Evolutionary conservation across 2,888 invertebrate species (phyloP), one percentile per base, ranked within the genome.

Genomic region (Physocephala rufipes): DNA sequence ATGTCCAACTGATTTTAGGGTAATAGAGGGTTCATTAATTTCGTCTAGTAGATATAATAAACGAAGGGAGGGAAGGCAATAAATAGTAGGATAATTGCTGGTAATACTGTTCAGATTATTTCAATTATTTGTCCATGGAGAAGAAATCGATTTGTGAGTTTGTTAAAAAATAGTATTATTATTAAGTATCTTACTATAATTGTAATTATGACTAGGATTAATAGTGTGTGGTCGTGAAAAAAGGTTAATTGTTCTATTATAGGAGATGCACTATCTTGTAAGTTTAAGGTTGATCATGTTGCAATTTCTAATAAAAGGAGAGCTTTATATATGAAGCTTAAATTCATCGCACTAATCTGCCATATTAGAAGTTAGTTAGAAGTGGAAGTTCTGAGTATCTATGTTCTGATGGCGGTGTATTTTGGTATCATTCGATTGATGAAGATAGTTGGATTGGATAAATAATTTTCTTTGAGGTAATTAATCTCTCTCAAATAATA

Each of bases 241-340:
- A 89, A 89, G 80, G 87, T 88, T 86, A 90, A 86, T 88, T 90
- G 89, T 89, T 90, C 90, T 89, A 91, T 91, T 85, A 90, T 82
- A 51, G 90, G 89, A 0, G 90, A 90, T 61, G 87, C 86, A 78
- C 89, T 85, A 86, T 91, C 89, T 89, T 90, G 90, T 74, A 90
- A 82, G 73, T 86, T 86, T 77, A 90, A 78, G 79, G 87, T 88
- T 76, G 88, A 87, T 89, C 89, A 90, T 78, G 89, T 89, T 86
- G 88, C 86, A 85, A 89, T 89, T 49, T 49, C 49, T 49, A 49
- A 49, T 19, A 49, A 49, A 49, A 49, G 49, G 5, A 80, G 82
- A 84, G 86, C 88, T 90, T 90, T 90, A 90, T 90, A 86, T 87
- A 89, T 89, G 89, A 86, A 88, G 87, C 88, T 90, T 90, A 90